Evolutionary conservation across 64 coral and sea anemone species (phyloP).

Genomic region (Cladopsammia gracilis): DNA sequence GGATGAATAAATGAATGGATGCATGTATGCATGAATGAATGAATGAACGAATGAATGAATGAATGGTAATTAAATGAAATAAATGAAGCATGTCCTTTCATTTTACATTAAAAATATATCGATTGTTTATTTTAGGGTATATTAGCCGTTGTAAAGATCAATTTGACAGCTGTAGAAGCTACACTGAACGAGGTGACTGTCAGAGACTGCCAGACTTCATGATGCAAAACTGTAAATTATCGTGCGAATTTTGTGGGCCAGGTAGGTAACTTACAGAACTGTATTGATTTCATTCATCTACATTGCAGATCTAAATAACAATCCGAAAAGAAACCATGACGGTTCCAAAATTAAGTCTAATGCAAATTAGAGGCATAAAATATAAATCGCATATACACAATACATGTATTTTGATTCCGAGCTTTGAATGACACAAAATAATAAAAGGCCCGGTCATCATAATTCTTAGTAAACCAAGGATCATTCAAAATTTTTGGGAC

Average conservation of each 20-base stretch:
- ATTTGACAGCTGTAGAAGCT: background rate
- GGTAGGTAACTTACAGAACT: conserved; percentile 34
- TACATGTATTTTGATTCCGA: too few species aligned
- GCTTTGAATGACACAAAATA: too few species aligned
- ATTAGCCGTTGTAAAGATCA: conserved; percentile 25
- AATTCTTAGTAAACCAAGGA: too few species aligned
- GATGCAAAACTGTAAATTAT: conserved; percentile 58
- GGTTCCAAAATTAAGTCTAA: too few species aligned
- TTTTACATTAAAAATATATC: background rate
- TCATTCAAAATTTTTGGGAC: too few species aligned
- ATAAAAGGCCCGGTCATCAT: too few species aligned
- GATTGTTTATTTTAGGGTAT: background rate
- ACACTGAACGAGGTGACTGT: background rate
- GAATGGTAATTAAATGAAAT: background rate
- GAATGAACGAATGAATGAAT: background rate
- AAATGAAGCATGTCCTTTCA: too few species aligned
- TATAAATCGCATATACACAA: too few species aligned
- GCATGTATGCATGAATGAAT: too few species aligned
- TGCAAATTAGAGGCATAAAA: too few species aligned
- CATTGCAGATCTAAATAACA: background rate
- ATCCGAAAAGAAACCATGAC: too few species aligned
- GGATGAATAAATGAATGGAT: background rate
- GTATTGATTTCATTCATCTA: background rate
- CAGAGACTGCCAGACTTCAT: conserved; percentile 61
- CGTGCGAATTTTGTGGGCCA: conserved; percentile 56